Percentiles rank a stretch among this genome's conserved stretches.
Evolutionary conservation across 2,113 vertebrate species (phyloP).

Genomic region (Bubo blakistoni): DNA sequence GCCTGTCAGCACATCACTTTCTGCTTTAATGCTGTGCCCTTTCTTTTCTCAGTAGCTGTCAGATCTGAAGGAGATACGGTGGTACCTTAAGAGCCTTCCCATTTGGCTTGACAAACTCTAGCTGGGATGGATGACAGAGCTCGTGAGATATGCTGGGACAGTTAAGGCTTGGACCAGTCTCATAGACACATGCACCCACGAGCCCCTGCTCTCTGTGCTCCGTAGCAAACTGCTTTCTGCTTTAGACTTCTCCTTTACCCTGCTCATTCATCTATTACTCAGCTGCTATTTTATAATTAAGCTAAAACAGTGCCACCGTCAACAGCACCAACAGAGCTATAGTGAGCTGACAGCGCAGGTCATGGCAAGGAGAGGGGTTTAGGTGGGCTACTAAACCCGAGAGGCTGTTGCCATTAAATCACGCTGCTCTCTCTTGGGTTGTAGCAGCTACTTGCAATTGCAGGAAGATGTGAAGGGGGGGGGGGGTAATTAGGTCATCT

Average conservation of each 20-base stretch:
- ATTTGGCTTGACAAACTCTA: background rate
- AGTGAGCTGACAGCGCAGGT: background rate
- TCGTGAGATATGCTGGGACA: accelerated
- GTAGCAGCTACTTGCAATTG: background rate
- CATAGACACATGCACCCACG: accelerated
- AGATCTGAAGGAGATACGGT: background rate
- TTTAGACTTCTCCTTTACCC: background rate
- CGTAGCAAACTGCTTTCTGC: background rate
- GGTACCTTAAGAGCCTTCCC: background rate
- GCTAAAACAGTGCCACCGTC: background rate
- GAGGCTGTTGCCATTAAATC: background rate
- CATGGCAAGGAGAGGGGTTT: background rate
- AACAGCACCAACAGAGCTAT: background rate
- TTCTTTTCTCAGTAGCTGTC: background rate
- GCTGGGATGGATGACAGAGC: background rate
- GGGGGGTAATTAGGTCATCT: background rate
- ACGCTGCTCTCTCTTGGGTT: background rate
- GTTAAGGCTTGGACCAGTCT: background rate
- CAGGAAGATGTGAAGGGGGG: background rate
- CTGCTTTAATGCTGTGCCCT: background rate
- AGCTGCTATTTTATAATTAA: background rate
- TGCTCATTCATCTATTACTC: background rate
- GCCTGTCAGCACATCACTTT: background rate
- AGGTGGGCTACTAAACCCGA: background rate
- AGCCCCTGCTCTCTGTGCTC: background rate